These are phyloP conservation scores for Carettochelys insculpta DNA, from an alignment of 2,113 vertebrate genomes.

Conservation along the genomic window DNA sequence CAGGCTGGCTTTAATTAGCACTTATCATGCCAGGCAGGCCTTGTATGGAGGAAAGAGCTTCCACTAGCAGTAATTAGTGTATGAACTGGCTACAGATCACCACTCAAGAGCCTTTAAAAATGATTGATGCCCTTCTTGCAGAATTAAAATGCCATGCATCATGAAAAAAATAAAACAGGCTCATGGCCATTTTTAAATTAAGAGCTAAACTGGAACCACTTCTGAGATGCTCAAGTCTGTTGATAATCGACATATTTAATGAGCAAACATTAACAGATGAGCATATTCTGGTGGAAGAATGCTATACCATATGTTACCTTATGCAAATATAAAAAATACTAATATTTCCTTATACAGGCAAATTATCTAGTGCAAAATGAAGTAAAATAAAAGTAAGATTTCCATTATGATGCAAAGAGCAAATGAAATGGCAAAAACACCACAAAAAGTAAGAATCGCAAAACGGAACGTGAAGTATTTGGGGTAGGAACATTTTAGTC, in stretches of 20 bases:
- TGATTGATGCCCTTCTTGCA: conserved; percentile 29
- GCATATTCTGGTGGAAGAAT: neutral
- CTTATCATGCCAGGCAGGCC: conserved; percentile 44
- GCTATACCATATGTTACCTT: neutral
- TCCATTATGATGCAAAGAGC: neutral
- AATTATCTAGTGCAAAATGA: neutral
- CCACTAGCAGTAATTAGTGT: conserved; percentile 43
- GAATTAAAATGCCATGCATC: conserved; percentile 29
- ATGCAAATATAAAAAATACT: neutral
- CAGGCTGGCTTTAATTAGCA: conserved; percentile 35
- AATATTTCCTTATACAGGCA: neutral
- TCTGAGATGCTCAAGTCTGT: neutral
- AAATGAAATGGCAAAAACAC: neutral
- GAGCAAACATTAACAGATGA: neutral
- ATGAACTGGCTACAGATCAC: conserved; percentile 11
- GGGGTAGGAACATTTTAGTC: conserved; percentile 8
- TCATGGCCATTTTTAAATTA: conserved; percentile 28
- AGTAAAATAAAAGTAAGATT: neutral
- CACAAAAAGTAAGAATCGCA: neutral
- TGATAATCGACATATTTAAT: neutral
- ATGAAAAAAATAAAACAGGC: conserved; percentile 53
- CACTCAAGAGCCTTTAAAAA: conserved; percentile 20
- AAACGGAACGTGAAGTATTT: conserved; percentile 2
- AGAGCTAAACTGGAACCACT: neutral
- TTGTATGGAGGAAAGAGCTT: neutral